phyloP scores from a whole-genome alignment of 1,140 invertebrate species.

The Ladona fulva region DNA sequence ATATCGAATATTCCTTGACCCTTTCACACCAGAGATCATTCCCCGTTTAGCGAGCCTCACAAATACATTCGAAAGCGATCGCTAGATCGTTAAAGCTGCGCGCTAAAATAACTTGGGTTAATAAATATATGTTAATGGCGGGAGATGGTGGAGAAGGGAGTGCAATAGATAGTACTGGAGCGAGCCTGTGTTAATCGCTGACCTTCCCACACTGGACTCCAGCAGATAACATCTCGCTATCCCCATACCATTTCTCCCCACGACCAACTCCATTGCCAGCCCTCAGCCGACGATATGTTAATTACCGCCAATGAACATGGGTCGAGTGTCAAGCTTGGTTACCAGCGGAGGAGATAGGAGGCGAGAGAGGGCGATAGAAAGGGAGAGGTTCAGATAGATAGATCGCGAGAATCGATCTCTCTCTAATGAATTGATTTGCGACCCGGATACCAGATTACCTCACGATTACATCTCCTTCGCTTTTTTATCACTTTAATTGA shows the following conservation, averaged over 20 bases:
- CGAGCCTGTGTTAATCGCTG: neutral
- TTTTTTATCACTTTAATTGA: too few relatives aligned
- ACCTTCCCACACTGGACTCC: neutral
- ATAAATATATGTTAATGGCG: too few relatives aligned
- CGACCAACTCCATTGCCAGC: neutral
- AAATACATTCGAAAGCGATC: too few relatives aligned
- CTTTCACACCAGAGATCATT: too few relatives aligned
- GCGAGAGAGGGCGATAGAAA: neutral
- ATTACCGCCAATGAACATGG: conserved; percentile 5
- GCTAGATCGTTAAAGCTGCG: too few relatives aligned
- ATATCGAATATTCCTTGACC: too few relatives aligned
- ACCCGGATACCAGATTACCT: too few relatives aligned
- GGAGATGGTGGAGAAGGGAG: neutral
- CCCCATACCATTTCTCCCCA: too few relatives aligned
- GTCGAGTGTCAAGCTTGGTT: neutral
- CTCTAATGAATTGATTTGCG: too few relatives aligned
- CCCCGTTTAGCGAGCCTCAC: too few relatives aligned
- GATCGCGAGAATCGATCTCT: neutral
- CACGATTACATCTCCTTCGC: too few relatives aligned
- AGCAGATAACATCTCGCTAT: neutral
- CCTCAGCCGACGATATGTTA: neutral
- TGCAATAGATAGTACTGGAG: conserved; percentile 7
- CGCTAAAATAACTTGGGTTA: too few relatives aligned
- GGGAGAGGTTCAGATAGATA: neutral
- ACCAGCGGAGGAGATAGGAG: neutral